Evolutionary conservation across 1,140 invertebrate species (phyloP).

Genomic region (Metopolophium dirhodum): DNA sequence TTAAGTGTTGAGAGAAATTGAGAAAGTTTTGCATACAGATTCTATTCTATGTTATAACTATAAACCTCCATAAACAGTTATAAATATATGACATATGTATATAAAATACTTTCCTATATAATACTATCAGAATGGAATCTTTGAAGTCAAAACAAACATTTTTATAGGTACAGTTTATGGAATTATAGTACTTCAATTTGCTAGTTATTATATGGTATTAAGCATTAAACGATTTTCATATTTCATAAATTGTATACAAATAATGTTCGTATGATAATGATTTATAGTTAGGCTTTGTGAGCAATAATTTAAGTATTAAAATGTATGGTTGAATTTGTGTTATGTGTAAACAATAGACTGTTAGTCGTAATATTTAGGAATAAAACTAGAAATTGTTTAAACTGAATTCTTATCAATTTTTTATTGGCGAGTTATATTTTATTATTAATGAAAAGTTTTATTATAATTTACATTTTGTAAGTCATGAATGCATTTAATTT

Average conservation of each 20-base stretch:
- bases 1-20: too few relatives aligned
- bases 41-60: too few relatives aligned
- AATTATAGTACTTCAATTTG: background rate
- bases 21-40: too few relatives aligned
- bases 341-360: background rate
- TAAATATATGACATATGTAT: background rate
- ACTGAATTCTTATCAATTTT: too few relatives aligned
- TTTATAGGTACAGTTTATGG: background rate
- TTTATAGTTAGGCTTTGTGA: background rate
- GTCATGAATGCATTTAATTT: background rate
- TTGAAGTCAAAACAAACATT: background rate
- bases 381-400: too few relatives aligned
- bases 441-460: background rate
- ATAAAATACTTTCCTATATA: too few relatives aligned
- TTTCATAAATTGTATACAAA: background rate
- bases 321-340: background rate
- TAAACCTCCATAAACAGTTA: too few relatives aligned
- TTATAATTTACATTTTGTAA: background rate
- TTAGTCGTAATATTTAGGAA: background rate
- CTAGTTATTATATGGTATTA: background rate
- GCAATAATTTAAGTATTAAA: background rate
- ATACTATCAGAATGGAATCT: background rate
- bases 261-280: background rate
- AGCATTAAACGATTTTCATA: background rate
- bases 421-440: background rate